phyloP scores from a whole-genome alignment of 2,113 vertebrate genomes.

The Alouatta palliata region DNA sequence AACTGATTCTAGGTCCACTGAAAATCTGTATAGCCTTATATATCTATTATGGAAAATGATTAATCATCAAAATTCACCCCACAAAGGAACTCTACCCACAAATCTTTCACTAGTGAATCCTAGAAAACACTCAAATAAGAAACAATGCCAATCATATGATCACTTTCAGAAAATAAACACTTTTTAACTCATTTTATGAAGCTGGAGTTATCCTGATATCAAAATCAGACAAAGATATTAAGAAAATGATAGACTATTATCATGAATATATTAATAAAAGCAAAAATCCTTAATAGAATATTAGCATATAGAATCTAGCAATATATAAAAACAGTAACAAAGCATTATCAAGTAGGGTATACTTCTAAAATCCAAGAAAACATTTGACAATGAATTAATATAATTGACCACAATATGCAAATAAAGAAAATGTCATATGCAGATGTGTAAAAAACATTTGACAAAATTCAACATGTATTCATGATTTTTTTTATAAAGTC shows the following conservation, averaged over 20 bases:
- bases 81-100: neutral
- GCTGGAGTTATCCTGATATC: neutral
- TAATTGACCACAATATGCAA: neutral
- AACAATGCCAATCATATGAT: neutral
- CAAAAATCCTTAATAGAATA: constrained; percentile 6
- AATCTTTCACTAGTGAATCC: neutral
- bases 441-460: neutral
- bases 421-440: neutral
- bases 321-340: neutral
- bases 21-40: neutral
- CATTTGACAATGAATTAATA: neutral
- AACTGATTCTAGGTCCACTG: neutral
- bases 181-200: neutral
- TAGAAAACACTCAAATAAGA: neutral
- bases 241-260: neutral
- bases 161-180: neutral
- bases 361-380: neutral
- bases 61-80: constrained; percentile 8
- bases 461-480: neutral
- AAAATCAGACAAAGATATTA: neutral
- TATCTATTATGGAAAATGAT: neutral
- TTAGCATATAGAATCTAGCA: neutral
- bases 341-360: neutral
- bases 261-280: neutral
- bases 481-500: too few species aligned